Percentiles rank a stretch among this genome's conserved stretches.
Evolutionary conservation across 2,113 vertebrate species (phyloP).

Genomic region (Catharus fuscescens): DNA sequence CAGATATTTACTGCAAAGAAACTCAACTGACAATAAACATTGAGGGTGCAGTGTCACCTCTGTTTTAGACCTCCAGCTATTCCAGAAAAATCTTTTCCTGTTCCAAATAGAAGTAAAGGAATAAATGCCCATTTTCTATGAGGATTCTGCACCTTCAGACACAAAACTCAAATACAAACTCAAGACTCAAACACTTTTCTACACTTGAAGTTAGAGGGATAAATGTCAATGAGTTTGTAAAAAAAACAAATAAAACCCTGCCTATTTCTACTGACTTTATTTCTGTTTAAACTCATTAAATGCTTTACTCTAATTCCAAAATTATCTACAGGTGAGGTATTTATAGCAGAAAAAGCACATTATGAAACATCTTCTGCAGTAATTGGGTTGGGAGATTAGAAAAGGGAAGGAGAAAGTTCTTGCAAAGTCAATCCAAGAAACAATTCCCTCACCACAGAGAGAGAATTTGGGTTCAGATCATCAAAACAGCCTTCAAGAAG

Average conservation of each 20-base stretch:
- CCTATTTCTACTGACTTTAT: background rate
- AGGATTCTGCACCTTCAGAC: background rate
- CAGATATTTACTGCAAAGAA: background rate
- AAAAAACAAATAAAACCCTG: background rate
- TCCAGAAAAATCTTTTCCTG: background rate
- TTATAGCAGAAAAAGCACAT: background rate
- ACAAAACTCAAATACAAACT: background rate
- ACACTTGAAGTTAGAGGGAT: background rate
- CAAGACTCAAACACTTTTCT: background rate
- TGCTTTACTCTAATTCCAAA: background rate
- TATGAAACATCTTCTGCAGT: background rate
- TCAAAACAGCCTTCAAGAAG: background rate
- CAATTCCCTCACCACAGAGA: background rate
- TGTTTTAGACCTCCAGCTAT: background rate
- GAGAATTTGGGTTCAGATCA: background rate
- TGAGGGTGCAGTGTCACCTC: background rate
- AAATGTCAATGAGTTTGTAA: background rate
- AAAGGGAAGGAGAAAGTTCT: background rate
- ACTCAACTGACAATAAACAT: background rate
- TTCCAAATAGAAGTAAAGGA: background rate
- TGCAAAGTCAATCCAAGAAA: background rate
- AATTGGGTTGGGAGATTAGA: background rate
- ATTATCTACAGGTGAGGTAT: background rate
- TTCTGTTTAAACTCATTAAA: background rate
- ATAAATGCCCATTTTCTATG: background rate